Evolutionary conservation across 2,113 vertebrate species (phyloP), one percentile per base, ranked within the genome.

Genomic region (Leptobrachium leishanense): DNA sequence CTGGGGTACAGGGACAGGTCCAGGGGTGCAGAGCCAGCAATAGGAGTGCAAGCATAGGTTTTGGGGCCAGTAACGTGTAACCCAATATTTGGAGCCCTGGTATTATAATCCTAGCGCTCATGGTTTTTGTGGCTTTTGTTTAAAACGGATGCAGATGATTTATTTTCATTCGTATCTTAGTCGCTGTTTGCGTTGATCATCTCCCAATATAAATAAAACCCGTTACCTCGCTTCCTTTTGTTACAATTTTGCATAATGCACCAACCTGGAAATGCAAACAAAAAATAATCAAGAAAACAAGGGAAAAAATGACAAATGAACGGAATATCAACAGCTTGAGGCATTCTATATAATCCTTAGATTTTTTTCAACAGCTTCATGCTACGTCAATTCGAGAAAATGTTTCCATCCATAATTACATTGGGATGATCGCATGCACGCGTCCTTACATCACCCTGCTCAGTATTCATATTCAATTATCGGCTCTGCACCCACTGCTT

Each of bases 391-490:
- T 72, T 65, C n/a, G 13, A 40, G 46, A 68, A 80, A 64, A 67
- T 43, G 50, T 43, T 42, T 40, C 46, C 31, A 43, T 67, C 62
- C 43, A 59, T 80, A 80, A 73, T 73, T 72, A 67, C 31, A 68
- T 68, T 59, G 62, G 55, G 70, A 31, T 55, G 66, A 66, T 44
- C 5, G 50, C 44, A 40, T 41, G 40, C 8, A 20, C 39, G 71
- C 68, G 77, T 80, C 77, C 77, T 80, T 39, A 80, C 46, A 74
- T 73, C 57, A 80, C 77, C 77, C 62, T 67, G 40, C 77, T 80
- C 72, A 42, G 11, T 68, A 80, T 80, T 80, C 70, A 73, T 66
- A 73, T 80, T 40, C 41, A 7, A 5, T 69, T 55, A 68, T 44
- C 59, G 68, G 39, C 65, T 59, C 55, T 15, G 13, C 13, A 59